These are phyloP conservation scores for Diadromus collaris DNA, from an alignment of 2,888 invertebrate genomes.

Conservation along the genomic window DNA sequence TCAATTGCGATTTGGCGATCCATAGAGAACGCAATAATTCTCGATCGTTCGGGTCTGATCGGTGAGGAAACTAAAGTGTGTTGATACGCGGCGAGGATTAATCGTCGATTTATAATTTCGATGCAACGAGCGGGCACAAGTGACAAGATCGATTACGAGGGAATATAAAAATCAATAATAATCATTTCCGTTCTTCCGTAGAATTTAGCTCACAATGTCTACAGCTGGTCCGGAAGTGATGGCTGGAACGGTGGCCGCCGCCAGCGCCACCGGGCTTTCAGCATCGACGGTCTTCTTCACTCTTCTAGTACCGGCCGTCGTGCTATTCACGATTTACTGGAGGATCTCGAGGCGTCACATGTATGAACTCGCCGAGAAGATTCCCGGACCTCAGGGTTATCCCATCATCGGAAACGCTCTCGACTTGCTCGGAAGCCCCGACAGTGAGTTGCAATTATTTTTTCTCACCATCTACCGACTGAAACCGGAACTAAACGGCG, in stretches of 20 bases:
- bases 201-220: conserved; percentile 71
- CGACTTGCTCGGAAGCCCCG: conserved; percentile 87
- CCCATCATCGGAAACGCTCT: conserved; percentile 89
- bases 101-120: background rate
- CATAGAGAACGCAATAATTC: background rate
- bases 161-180: background rate
- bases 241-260: conserved; percentile 71
- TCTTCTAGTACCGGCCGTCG: conserved; percentile 86
- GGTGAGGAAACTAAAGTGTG: background rate
- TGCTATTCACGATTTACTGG: conserved; percentile 89
- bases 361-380: conserved; percentile 86
- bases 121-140: background rate
- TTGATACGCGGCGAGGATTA: background rate
- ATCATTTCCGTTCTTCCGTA: conserved; percentile 13
- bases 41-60: background rate
- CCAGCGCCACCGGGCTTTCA: conserved; percentile 81
- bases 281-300: conserved; percentile 87
- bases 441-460: conserved; percentile 81
- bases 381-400: conserved; percentile 87
- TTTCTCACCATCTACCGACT: background rate
- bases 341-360: conserved; percentile 87
- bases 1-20: background rate
- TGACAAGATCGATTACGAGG: background rate
- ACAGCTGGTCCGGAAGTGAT: conserved; percentile 77
- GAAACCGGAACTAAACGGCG: background rate